phyloP scores from a whole-genome alignment of 2,797 vertebrate species.

The Pyrocephalus nanus region DNA sequence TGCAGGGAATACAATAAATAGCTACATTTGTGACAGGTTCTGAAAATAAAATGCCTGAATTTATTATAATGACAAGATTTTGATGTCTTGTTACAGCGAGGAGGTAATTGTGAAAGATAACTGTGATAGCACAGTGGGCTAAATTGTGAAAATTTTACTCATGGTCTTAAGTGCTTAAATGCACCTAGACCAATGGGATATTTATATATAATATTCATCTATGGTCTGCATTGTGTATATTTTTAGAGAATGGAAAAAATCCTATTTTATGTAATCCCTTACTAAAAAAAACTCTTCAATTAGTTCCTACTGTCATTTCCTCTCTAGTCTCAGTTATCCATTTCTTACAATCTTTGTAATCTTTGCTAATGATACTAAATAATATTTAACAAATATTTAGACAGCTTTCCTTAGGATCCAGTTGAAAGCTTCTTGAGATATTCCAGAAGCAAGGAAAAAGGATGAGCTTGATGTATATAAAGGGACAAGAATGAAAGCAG shows the following conservation, averaged over 20 bases:
- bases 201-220: neutral
- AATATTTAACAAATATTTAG: neutral
- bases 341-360: neutral
- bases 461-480: neutral
- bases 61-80: conserved; percentile 17
- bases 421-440: neutral
- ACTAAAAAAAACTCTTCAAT: neutral
- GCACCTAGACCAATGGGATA: neutral
- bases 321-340: neutral
- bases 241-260: neutral
- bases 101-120: neutral
- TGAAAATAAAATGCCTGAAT: conserved; percentile 50
- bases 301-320: neutral
- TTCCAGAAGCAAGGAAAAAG: neutral
- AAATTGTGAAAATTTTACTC: neutral
- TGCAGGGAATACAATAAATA: conserved; percentile 16
- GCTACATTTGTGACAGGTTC: neutral
- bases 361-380: neutral
- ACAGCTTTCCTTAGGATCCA: neutral
- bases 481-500: neutral
- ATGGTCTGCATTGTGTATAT: neutral
- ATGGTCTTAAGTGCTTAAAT: neutral
- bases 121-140: neutral
- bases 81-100: neutral
- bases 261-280: neutral